Conservation (phyloP, 23 tunicate species). For the Aplidium turbinatum region DNA sequence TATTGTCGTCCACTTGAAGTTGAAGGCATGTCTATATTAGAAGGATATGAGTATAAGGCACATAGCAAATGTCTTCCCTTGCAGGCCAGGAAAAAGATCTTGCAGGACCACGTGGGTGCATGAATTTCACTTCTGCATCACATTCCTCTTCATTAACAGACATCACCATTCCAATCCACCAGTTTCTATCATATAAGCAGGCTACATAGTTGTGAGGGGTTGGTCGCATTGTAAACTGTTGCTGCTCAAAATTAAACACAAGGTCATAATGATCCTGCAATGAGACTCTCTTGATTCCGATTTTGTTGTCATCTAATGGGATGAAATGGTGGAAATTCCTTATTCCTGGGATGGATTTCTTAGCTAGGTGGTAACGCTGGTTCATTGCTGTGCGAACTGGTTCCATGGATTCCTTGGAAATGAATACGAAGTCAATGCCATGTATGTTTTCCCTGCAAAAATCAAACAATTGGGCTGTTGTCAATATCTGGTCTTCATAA, state of each 20-base stretch:
- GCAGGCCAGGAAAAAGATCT: background rate
- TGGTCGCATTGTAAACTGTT: slow-evolving; percentile 20
- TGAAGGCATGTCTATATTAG: slow-evolving; percentile 7
- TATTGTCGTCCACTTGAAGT: slow-evolving; percentile 16
- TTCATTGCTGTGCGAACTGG: slow-evolving; percentile 14
- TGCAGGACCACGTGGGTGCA: background rate
- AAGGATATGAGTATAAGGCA: too few relatives aligned
- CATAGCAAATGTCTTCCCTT: too few relatives aligned
- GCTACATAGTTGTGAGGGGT: slow-evolving; percentile 31
- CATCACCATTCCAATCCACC: slow-evolving; percentile 4
- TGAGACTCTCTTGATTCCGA: slow-evolving; percentile 28
- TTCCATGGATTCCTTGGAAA: slow-evolving; percentile 33
- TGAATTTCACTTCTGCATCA: background rate
- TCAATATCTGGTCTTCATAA: slow-evolving; percentile 24
- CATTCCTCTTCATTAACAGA: background rate
- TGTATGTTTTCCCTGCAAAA: slow-evolving; percentile 19
- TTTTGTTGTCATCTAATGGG: slow-evolving; percentile 25
- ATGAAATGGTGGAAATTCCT: slow-evolving; percentile 35
- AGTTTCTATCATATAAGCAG: slow-evolving; percentile 14
- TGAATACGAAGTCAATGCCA: slow-evolving; percentile 26
- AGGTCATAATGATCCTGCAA: slow-evolving; percentile 34
- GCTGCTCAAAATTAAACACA: slow-evolving; percentile 30
- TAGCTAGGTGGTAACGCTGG: slow-evolving; percentile 8
- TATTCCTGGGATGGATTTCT: slow-evolving; percentile 30
- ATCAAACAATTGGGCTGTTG: slow-evolving; percentile 30